phyloP scores from a whole-genome alignment of 2,797 vertebrate genomes.

The Pygocentrus nattereri region DNA sequence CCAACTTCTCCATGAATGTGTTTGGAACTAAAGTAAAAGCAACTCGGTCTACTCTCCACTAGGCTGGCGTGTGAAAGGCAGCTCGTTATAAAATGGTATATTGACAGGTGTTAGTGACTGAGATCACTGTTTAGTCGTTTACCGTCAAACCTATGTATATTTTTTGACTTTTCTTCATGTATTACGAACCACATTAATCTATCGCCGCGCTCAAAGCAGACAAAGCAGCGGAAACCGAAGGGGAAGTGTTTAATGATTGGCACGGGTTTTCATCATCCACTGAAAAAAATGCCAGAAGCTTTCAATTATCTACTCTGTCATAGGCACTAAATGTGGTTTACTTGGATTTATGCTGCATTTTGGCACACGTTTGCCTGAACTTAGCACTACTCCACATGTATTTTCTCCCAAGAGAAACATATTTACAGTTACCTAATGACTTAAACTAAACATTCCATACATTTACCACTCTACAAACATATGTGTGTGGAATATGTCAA shows the following conservation, averaged over 20 bases:
- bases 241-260: conserved; percentile 48
- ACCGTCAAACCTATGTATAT: conserved; percentile 34
- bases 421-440: conserved; percentile 42
- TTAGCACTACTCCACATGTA: conserved; percentile 36
- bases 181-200: conserved; percentile 22
- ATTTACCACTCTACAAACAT: not conserved
- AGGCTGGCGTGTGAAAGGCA: conserved; percentile 1
- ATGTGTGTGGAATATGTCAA: not conserved
- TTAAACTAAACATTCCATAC: conserved; percentile 39
- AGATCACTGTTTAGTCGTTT: conserved; percentile 40
- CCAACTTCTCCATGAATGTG: conserved; percentile 6
- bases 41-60: conserved; percentile 7
- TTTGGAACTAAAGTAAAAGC: conserved; percentile 20
- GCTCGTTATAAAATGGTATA: conserved; percentile 42
- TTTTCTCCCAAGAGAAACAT: conserved; percentile 21
- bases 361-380: conserved; percentile 38
- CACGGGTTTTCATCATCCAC: conserved; percentile 59
- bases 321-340: conserved; percentile 55
- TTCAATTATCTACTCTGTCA: conserved; percentile 56
- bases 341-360: conserved; percentile 48
- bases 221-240: conserved; percentile 46
- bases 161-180: conserved; percentile 24
- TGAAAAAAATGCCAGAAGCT: conserved; percentile 52
- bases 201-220: conserved; percentile 19
- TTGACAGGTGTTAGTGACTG: conserved; percentile 31